Percentiles rank a stretch among this genome's conserved stretches.
phyloP scores from a whole-genome alignment of 1,140 invertebrate genomes.

The Bombus affinis region DNA sequence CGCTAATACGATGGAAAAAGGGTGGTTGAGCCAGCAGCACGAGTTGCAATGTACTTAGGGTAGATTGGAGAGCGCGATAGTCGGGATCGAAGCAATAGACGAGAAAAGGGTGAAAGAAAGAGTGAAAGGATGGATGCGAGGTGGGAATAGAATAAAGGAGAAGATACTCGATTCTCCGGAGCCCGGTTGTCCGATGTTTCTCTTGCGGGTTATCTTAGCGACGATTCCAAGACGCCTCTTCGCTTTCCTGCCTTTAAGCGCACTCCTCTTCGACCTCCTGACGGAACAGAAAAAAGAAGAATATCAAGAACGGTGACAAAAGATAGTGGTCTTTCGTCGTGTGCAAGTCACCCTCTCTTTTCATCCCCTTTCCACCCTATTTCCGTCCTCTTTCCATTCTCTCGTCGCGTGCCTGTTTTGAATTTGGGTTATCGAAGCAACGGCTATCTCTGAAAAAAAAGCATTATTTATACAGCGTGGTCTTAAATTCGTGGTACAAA shows the following conservation, averaged over 20 bases:
- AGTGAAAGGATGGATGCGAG: neutral
- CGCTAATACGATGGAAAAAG: neutral
- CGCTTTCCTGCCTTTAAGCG: neutral
- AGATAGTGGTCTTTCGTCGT: neutral
- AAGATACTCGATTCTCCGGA: conserved; percentile 21
- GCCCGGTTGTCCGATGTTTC: conserved; percentile 39
- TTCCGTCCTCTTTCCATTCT: neutral
- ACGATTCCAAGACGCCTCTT: neutral
- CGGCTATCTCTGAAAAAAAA: neutral
- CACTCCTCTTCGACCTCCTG: conserved; percentile 18
- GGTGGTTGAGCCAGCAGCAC: neutral
- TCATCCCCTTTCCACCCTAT: no score
- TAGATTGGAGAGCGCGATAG: conserved; percentile 41
- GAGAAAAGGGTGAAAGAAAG: neutral
- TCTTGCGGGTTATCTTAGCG: neutral
- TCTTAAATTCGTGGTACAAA: neutral
- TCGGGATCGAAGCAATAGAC: neutral
- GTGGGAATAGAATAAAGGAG: neutral
- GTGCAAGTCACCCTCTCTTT: neutral
- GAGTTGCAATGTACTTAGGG: conserved; percentile 16
- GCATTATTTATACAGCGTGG: neutral
- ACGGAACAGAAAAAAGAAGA: neutral
- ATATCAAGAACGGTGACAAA: neutral
- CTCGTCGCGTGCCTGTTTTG: neutral
- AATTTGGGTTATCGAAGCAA: conserved; percentile 18